Percentiles rank a stretch among this genome's conserved stretches.
Conservation (phyloP, 1,140 invertebrate species). For the Holotrichia oblita region DNA sequence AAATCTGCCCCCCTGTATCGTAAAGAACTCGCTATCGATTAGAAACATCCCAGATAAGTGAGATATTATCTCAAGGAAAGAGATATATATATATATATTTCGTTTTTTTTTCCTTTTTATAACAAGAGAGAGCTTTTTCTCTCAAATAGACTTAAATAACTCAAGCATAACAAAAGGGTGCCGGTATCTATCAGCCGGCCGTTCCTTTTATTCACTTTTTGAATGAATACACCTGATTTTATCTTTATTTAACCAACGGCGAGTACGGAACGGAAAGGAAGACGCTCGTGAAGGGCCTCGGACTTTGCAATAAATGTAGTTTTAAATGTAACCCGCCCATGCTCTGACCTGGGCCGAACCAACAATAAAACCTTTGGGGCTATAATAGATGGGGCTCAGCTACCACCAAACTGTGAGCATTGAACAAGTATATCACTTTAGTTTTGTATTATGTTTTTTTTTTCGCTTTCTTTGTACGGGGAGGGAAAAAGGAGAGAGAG, state of each 20-base stretch:
- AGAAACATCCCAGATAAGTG: no score
- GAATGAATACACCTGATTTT: conserved; percentile 34
- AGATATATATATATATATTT: background rate
- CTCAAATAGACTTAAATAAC: conserved; percentile 39
- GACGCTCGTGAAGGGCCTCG: conserved; percentile 9
- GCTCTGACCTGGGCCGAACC: conserved; percentile 47
- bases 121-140: conserved; percentile 16
- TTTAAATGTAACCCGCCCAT: conserved; percentile 49
- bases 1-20: no score
- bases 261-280: conserved; percentile 40
- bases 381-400: conserved; percentile 48
- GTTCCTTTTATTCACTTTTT: conserved; percentile 34
- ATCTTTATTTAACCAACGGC: conserved; percentile 31
- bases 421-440: conserved; percentile 41
- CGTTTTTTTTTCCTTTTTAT: background rate
- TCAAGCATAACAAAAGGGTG: conserved; percentile 38
- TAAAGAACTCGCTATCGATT: no score
- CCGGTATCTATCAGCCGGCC: conserved; percentile 33
- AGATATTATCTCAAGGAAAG: no score
- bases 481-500: background rate
- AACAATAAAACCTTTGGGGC: conserved; percentile 50
- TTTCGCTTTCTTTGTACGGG: no score
- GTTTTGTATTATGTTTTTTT: conserved; percentile 39
- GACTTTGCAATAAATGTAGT: conserved; percentile 49
- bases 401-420: conserved; percentile 43